These are phyloP conservation scores for Cricetomys ansorgei DNA, from an alignment of 2,113 vertebrate genomes.

Conservation along the genomic window DNA sequence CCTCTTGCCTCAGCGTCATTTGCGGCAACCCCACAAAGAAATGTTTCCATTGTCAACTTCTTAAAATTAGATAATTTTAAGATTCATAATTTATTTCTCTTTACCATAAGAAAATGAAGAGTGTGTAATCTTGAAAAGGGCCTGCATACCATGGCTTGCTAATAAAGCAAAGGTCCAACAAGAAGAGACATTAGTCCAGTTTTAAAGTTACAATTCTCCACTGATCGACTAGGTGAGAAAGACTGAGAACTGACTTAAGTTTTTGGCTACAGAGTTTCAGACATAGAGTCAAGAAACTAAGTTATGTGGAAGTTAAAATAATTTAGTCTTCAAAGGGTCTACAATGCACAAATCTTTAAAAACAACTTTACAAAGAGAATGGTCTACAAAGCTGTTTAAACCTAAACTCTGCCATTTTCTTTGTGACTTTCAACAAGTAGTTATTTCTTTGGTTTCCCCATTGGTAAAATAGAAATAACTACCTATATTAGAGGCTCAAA, in stretches of 20 bases:
- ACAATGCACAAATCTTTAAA: background rate
- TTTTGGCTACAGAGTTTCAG: background rate
- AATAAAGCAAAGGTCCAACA: background rate
- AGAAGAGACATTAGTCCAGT: background rate
- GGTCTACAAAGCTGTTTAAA: background rate
- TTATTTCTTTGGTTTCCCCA: constrained; percentile 10
- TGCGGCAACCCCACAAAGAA: constrained; percentile 4
- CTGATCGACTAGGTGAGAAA: background rate
- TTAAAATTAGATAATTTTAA: constrained; percentile 47
- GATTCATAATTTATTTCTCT: background rate
- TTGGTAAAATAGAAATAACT: background rate
- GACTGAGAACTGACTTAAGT: background rate
- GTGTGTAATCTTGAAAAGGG: background rate
- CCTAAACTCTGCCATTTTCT: background rate
- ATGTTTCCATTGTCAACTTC: background rate
- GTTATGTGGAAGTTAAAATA: background rate
- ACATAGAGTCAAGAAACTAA: background rate
- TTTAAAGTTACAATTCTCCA: background rate
- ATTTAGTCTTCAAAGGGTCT: background rate
- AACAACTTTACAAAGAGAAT: background rate
- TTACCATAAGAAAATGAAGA: constrained; percentile 1
- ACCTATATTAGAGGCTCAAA: background rate
- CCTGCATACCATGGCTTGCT: background rate
- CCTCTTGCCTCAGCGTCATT: background rate
- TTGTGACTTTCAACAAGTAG: background rate